Conservation (phyloP, 2,888 invertebrate genomes). For the Clostera curtula region DNA sequence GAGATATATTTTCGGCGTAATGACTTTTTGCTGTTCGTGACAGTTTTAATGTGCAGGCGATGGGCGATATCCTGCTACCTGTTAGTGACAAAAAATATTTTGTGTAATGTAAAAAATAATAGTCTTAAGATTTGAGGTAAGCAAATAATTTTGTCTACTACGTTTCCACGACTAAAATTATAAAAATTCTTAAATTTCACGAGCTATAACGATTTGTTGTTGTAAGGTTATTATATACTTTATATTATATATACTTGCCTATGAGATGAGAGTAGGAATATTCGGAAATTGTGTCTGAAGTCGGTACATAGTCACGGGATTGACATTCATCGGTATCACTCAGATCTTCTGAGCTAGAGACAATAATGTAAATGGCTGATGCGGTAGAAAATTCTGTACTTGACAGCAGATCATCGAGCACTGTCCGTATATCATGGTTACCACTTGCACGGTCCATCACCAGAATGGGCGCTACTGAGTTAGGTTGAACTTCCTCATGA, state of each 20-base stretch:
- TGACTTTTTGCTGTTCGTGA: not conserved
- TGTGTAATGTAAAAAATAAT: not conserved
- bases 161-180: too few relatives aligned
- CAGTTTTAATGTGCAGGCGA: conserved; percentile 1
- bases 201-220: too few relatives aligned
- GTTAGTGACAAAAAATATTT: not conserved
- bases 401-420: conserved; percentile 22
- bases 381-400: conserved; percentile 13
- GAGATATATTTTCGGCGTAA: too few relatives aligned
- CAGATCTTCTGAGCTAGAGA: conserved; percentile 32
- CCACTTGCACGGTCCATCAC: conserved; percentile 20
- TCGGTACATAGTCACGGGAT: too few relatives aligned
- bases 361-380: conserved; percentile 32
- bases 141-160: too few relatives aligned
- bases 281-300: too few relatives aligned
- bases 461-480: conserved; percentile 7
- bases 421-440: conserved; percentile 18
- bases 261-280: too few relatives aligned
- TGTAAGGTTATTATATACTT: too few relatives aligned
- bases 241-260: too few relatives aligned
- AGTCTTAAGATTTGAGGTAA: too few relatives aligned
- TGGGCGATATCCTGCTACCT: not conserved
- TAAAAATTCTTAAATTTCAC: too few relatives aligned
- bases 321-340: too few relatives aligned
- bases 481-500: not conserved